Conservation (phyloP, 2,113 vertebrate species). For the Bufo bufo region DNA sequence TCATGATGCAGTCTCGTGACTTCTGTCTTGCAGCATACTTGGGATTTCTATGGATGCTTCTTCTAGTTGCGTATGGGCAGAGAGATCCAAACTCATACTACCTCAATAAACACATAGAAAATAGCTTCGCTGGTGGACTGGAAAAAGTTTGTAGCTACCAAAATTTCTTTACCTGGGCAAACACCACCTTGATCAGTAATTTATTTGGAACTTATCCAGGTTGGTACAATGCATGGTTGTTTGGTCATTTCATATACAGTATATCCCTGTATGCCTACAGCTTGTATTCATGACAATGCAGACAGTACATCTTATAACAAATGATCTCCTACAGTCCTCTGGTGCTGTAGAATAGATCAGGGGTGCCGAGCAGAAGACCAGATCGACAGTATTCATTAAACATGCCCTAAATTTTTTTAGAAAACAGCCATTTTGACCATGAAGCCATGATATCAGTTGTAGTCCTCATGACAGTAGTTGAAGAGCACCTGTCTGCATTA, state of each 20-base stretch:
- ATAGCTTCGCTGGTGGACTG: conserved; percentile 83
- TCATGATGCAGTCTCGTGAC: not conserved
- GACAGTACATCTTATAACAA: too few relatives aligned
- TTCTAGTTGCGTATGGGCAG: conserved; percentile 90
- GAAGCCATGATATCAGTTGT: too few relatives aligned
- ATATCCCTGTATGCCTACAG: not conserved
- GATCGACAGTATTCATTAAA: too few relatives aligned
- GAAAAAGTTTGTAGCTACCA: conserved; percentile 75
- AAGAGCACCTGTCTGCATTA: too few relatives aligned
- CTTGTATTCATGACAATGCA: not conserved
- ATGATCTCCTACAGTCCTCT: too few relatives aligned
- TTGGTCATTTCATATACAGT: not conserved
- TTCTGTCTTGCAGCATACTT: conserved; percentile 79
- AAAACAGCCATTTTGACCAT: too few relatives aligned
- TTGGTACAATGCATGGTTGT: conserved; percentile 54
- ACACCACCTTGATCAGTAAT: conserved; percentile 82
- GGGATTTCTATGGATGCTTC: conserved; percentile 92
- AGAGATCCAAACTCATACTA: conserved; percentile 89
- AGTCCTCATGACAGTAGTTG: too few relatives aligned
- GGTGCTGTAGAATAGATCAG: too few relatives aligned
- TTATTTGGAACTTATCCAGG: conserved; percentile 85
- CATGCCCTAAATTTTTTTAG: too few relatives aligned
- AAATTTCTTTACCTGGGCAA: conserved; percentile 88
- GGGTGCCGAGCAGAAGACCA: too few relatives aligned
- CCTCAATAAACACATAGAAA: conserved; percentile 85